These are phyloP conservation scores for Diachasma alloeum DNA, from an alignment of 1,140 invertebrate species.

Conservation along the genomic window DNA sequence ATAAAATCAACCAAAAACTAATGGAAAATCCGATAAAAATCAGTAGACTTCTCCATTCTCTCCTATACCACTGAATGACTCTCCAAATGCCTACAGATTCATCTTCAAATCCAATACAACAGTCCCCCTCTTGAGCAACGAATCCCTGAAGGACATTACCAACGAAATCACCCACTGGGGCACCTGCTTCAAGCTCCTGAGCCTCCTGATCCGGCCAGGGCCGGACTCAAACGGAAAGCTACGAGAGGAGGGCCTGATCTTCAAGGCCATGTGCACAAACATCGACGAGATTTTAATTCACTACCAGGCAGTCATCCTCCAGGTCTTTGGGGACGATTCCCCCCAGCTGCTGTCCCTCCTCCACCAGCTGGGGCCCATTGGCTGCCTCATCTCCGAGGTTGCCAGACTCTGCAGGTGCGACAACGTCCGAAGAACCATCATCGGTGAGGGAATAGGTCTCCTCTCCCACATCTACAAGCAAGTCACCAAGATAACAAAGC, in stretches of 20 bases:
- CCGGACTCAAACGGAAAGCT: constrained; percentile 38
- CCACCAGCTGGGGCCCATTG: constrained; percentile 62
- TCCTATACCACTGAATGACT: too few species aligned
- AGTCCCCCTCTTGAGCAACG: constrained; percentile 44
- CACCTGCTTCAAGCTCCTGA: constrained; percentile 53
- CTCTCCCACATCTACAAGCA: constrained; percentile 70
- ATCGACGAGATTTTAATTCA: constrained; percentile 67
- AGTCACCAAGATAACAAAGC: constrained; percentile 67
- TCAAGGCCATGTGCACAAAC: constrained; percentile 66
- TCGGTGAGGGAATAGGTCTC: constrained; percentile 65
- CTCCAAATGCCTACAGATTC: constrained; percentile 13
- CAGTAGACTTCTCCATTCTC: too few species aligned
- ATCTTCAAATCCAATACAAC: constrained; percentile 44
- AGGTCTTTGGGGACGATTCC: constrained; percentile 58
- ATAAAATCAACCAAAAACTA: too few species aligned
- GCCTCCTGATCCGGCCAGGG: constrained; percentile 39
- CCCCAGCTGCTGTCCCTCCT: constrained; percentile 64
- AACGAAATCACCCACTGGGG: constrained; percentile 53
- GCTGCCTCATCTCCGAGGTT: constrained; percentile 66
- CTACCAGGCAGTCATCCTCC: constrained; percentile 65
- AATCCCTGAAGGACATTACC: constrained; percentile 45
- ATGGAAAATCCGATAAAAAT: too few species aligned
- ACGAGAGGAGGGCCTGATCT: constrained; percentile 56
- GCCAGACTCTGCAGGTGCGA: constrained; percentile 66
- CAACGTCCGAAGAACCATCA: constrained; percentile 47